Conservation (phyloP, 2,113 vertebrate species). For the Prinia subflava region DNA sequence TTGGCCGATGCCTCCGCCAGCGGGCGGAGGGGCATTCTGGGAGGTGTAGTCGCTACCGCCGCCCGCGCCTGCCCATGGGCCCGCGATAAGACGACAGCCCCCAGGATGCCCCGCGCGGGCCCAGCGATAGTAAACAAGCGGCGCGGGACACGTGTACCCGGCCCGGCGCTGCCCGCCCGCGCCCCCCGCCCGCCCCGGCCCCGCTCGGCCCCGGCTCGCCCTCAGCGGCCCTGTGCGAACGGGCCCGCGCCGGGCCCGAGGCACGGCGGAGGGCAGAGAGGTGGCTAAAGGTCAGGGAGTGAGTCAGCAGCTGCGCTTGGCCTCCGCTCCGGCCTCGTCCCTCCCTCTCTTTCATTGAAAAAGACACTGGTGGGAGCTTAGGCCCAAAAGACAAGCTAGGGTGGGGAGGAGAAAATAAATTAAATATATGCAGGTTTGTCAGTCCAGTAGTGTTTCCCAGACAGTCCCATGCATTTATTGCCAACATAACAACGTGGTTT, state of each 20-base stretch:
- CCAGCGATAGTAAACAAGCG: conserved; percentile 77
- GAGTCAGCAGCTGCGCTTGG: conserved; percentile 4
- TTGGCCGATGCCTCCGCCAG: not conserved
- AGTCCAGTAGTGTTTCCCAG: rapidly evolving
- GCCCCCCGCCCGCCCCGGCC: not conserved
- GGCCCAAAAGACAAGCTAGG: not conserved
- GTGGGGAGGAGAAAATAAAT: not conserved
- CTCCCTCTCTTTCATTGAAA: not conserved
- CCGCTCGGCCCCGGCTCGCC: not conserved
- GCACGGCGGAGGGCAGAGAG: rapidly evolving
- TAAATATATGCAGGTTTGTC: not conserved
- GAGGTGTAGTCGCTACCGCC: conserved; percentile 44
- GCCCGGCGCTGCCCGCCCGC: not conserved
- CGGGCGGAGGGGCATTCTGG: not conserved
- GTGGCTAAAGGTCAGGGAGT: not conserved
- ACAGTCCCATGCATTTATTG: rapidly evolving
- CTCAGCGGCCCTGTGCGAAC: not conserved
- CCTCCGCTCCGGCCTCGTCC: not conserved
- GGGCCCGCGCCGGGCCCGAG: not conserved
- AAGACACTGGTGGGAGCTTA: rapidly evolving
- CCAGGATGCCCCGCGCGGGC: conserved; percentile 38
- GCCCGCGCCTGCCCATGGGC: rapidly evolving
- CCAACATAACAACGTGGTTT: not conserved
- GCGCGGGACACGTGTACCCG: conserved; percentile 75
- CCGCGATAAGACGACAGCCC: conserved; percentile 53